A percentile compares a stretch with the other conserved stretches of the same genome.
phyloP scores from a whole-genome alignment of 2,113 vertebrate genomes.

The Pedionomus torquatus region DNA sequence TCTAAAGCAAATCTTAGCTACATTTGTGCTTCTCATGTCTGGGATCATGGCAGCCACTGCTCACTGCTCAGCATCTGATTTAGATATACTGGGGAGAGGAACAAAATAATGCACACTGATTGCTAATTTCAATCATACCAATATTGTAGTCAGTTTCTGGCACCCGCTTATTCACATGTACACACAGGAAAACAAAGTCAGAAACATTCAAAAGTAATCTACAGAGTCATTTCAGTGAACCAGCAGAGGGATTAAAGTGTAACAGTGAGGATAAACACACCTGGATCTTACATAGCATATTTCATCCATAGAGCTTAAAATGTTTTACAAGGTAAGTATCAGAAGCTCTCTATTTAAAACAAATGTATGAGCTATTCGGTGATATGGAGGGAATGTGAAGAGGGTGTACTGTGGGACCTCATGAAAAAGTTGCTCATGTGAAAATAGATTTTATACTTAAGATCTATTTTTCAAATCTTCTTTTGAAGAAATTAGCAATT shows the following conservation, averaged over 20 bases:
- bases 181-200: not conserved
- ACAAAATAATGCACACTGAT: not conserved
- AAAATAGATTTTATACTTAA: not conserved
- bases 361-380: not conserved
- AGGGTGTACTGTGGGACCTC: not conserved
- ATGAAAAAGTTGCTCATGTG: not conserved
- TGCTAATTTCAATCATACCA: not conserved
- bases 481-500: not conserved
- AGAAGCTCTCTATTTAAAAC: not conserved
- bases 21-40: rapidly evolving
- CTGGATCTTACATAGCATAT: not conserved
- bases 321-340: not conserved
- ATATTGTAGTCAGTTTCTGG: not conserved
- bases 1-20: not conserved
- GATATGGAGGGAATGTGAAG: not conserved
- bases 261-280: not conserved
- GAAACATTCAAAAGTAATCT: not conserved
- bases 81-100: not conserved
- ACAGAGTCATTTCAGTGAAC: not conserved
- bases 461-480: not conserved
- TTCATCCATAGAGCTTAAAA: not conserved
- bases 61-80: not conserved
- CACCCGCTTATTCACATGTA: not conserved
- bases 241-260: not conserved
- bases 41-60: not conserved